Evolutionary conservation across 2,797 vertebrate species (phyloP), one percentile per base, ranked within the genome.

Genomic region (Mastacembelus armatus): DNA sequence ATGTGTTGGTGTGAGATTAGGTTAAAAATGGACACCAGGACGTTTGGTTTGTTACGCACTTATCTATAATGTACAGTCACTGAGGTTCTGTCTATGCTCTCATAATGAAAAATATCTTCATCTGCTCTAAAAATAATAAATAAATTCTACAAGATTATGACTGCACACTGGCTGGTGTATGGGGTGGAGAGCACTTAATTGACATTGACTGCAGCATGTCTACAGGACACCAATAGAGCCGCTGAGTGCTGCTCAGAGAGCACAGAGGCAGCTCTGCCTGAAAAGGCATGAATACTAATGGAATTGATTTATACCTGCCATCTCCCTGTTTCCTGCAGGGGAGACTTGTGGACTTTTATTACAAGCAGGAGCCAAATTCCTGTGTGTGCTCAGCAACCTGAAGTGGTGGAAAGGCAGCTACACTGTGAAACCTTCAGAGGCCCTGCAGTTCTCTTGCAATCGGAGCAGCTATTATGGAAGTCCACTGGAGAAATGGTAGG

Each of bases 201-300:
- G 87, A 86, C 86, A 88, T 76, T 76, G 84, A 91, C 86, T 88
- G 71, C 76, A 84, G 74, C 69, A 63, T 79, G 80, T 78, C 87
- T 66, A 54, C 84, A 87, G 87, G 88, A 87, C 39, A 66, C 81
- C 79, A 56, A 75, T 71, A 69, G 73, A 86, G 77, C 57, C 18
- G n/a, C 77, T 68, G 77, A 88, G 80, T 68, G 85, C 80, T 71
- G 81, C 77, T 86, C 73, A 48, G 71, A 87, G 75, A 86, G 74
- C 74, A 78, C 74, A 80, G 77, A 87, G 69, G 80, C 81, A 73
- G 77, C 80, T 44, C 19, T 63, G 56, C 63, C 56, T 85, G 83
- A 90, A 90, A 87, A 73, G 86, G 76, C 80, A 69, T 73, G 81
- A 90, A 90, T 90, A 77, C 86, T 93, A 92, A 93, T 91, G 74